These are phyloP conservation scores for Haemorhous mexicanus DNA, from an alignment of 2,113 vertebrate genomes.

Conservation along the genomic window DNA sequence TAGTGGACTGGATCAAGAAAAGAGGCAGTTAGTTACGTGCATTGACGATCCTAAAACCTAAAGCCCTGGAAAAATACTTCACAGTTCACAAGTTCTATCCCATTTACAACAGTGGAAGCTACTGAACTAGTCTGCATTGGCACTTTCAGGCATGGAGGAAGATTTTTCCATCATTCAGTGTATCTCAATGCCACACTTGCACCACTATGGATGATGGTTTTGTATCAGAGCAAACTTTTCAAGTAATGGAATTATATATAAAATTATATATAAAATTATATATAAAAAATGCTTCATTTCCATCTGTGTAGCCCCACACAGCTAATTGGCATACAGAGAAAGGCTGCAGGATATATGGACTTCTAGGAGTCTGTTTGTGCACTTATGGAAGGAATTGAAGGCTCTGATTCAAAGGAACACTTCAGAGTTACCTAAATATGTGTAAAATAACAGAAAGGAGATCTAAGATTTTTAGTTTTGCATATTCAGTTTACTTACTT, in stretches of 20 bases:
- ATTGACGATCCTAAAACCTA: not conserved
- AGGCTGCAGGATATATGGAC: not conserved
- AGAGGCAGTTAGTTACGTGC: not conserved
- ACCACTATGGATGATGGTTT: not conserved
- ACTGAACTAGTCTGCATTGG: not conserved
- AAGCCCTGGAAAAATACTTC: not conserved
- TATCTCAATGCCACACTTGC: not conserved
- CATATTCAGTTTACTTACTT: not conserved
- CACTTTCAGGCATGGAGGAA: not conserved
- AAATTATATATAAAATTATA: not conserved
- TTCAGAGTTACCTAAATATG: not conserved
- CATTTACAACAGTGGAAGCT: not conserved
- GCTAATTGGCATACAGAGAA: not conserved
- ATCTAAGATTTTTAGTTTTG: not conserved
- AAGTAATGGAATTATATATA: not conserved
- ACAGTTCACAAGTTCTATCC: not conserved
- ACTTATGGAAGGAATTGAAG: not conserved
- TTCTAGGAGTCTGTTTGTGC: not conserved
- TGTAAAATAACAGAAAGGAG: not conserved
- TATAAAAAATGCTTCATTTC: not conserved
- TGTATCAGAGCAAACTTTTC: not conserved
- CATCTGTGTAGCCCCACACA: not conserved
- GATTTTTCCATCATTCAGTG: not conserved
- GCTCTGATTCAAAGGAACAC: not conserved
- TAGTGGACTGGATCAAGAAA: not conserved